Evolutionary conservation across 2,797 vertebrate species (phyloP).

Genomic region (Threskiornis aethiopicus): DNA sequence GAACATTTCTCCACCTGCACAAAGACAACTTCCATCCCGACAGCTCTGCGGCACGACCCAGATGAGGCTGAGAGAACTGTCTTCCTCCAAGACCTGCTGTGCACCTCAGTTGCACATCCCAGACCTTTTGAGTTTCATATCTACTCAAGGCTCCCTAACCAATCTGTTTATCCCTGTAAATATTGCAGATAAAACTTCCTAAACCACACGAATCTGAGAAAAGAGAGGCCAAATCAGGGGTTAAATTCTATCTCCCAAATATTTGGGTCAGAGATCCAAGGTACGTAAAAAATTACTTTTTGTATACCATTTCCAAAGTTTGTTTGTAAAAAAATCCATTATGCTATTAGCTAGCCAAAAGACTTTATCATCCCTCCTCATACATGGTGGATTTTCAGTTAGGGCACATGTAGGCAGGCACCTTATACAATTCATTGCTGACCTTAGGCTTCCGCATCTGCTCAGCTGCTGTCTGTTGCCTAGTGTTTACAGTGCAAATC

Average conservation of each 20-base stretch:
- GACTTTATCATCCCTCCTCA: not conserved
- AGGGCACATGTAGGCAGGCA: not conserved
- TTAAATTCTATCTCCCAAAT: not conserved
- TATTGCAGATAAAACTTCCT: not conserved
- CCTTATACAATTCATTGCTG: not conserved
- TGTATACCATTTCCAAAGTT: not conserved
- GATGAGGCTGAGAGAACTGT: not conserved
- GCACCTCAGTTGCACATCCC: not conserved
- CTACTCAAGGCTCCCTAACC: not conserved
- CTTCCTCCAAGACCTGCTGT: not conserved
- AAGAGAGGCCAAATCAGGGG: not conserved
- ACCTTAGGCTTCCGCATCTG: not conserved
- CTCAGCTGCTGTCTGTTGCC: not conserved
- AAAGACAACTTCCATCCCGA: not conserved
- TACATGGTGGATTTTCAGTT: not conserved
- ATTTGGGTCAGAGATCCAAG: not conserved
- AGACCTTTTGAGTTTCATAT: not conserved
- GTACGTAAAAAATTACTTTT: not conserved
- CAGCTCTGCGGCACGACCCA: not conserved
- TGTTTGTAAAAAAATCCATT: not conserved
- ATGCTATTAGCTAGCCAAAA: not conserved
- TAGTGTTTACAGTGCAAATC: not conserved
- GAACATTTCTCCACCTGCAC: not conserved
- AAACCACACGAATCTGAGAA: not conserved
- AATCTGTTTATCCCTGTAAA: not conserved